Percentiles rank a stretch among this genome's conserved stretches.
Conservation (phyloP, 1,140 invertebrate species). For the Bombus vancouverensis region DNA sequence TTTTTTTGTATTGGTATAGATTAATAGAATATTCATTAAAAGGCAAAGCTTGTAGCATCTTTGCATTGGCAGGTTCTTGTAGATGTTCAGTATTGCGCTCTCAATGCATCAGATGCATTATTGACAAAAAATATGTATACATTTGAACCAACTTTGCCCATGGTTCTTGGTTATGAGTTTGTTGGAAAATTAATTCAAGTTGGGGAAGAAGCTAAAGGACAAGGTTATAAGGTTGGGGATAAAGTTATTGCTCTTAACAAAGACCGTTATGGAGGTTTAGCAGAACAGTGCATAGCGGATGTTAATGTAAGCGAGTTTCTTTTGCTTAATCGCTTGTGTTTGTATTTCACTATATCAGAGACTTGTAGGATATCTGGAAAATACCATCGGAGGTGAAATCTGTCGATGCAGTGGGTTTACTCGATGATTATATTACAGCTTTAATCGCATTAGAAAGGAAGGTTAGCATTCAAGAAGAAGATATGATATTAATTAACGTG, state of each 20-base stretch:
- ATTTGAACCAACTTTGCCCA: constrained; percentile 80
- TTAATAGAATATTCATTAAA: background rate
- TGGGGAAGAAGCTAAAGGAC: constrained; percentile 70
- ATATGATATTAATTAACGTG: constrained; percentile 84
- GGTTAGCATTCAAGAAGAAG: constrained; percentile 82
- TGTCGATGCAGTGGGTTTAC: constrained; percentile 81
- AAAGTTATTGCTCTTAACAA: constrained; percentile 84
- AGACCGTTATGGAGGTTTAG: constrained; percentile 82
- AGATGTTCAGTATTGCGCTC: constrained; percentile 83
- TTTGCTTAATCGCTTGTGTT: background rate
- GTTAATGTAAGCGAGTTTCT: constrained; percentile 75
- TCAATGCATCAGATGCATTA: constrained; percentile 85
- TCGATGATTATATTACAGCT: constrained; percentile 85
- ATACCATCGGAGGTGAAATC: constrained; percentile 81
- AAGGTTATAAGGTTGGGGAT: constrained; percentile 79
- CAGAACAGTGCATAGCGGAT: constrained; percentile 82
- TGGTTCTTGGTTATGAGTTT: constrained; percentile 84
- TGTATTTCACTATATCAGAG: constrained; percentile 27
- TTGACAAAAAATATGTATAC: constrained; percentile 82
- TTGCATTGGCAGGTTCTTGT: constrained; percentile 82
- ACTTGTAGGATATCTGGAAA: constrained; percentile 84
- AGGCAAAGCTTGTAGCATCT: background rate
- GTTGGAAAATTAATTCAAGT: constrained; percentile 82
- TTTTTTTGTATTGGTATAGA: background rate
- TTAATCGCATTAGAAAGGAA: constrained; percentile 83